A percentile compares a stretch with the other conserved stretches of the same genome.
phyloP scores from a whole-genome alignment of 2,888 invertebrate species.

The Dioctria linearis region DNA sequence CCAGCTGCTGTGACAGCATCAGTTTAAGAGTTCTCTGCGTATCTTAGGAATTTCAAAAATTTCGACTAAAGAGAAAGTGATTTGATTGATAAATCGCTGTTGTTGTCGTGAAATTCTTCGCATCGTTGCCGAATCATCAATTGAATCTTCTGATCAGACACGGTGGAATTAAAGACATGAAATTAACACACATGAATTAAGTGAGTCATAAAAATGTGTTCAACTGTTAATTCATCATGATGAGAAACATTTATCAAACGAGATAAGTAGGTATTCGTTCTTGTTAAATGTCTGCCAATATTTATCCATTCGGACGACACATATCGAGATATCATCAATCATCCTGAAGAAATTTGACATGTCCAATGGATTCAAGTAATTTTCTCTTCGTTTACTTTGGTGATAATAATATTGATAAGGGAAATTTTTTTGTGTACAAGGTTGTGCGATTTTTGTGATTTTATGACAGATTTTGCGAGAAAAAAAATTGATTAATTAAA shows the following conservation, averaged over 20 bases:
- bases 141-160: background rate
- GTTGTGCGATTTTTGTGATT: constrained; percentile 10
- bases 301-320: constrained; percentile 6
- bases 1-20: constrained; percentile 32
- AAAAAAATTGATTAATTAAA: constrained; percentile 40
- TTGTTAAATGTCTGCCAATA: constrained; percentile 12
- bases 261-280: background rate
- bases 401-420: constrained; percentile 40
- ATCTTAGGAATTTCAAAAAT: constrained; percentile 14
- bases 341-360: constrained; percentile 44
- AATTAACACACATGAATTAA: background rate
- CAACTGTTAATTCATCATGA: background rate
- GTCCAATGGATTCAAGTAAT: constrained; percentile 52
- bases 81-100: constrained; percentile 33
- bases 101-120: background rate
- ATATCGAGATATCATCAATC: constrained; percentile 49
- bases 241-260: background rate
- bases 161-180: background rate
- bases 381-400: constrained; percentile 47
- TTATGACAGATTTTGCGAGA: constrained; percentile 41
- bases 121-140: background rate
- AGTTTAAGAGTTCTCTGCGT: background rate
- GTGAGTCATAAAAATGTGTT: background rate
- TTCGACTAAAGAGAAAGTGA: constrained; percentile 29
- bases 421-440: background rate